phyloP scores from a whole-genome alignment of 2,113 vertebrate species.

The Amphilophus citrinellus region DNA sequence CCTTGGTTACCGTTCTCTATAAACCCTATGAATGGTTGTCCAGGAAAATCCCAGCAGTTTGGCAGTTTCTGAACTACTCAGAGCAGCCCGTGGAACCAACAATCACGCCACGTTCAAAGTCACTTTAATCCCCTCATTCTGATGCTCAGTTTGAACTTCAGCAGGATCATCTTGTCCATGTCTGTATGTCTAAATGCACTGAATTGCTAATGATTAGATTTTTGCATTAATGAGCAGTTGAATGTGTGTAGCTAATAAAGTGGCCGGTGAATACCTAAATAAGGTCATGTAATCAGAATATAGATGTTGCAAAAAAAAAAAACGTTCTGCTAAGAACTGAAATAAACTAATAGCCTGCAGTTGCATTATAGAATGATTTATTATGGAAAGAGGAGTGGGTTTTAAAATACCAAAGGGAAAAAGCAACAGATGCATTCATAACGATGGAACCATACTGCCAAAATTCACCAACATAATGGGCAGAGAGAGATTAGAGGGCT shows the following conservation, averaged over 20 bases:
- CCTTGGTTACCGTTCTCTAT: not conserved
- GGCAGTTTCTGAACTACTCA: not conserved
- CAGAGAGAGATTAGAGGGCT: not conserved
- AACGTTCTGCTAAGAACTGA: too few relatives aligned
- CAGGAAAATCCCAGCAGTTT: not conserved
- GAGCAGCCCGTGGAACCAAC: not conserved
- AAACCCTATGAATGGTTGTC: not conserved
- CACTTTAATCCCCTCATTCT: not conserved
- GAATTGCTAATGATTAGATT: not conserved
- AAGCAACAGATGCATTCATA: not conserved
- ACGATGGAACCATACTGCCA: not conserved
- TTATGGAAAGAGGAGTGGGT: not conserved
- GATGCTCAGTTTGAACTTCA: not conserved
- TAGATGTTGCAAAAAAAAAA: not conserved
- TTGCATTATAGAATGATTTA: not conserved
- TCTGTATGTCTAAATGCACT: fast-evolving
- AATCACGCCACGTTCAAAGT: not conserved
- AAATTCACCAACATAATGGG: not conserved
- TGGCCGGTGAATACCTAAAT: not conserved
- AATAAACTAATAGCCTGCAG: not conserved
- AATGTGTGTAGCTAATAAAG: too few relatives aligned
- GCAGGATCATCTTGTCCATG: not conserved
- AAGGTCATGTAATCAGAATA: not conserved
- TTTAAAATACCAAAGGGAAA: not conserved
- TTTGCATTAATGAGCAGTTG: not conserved